Evolutionary conservation across 2,888 invertebrate genomes (phyloP).

Genomic region (Brachyptera putata): DNA sequence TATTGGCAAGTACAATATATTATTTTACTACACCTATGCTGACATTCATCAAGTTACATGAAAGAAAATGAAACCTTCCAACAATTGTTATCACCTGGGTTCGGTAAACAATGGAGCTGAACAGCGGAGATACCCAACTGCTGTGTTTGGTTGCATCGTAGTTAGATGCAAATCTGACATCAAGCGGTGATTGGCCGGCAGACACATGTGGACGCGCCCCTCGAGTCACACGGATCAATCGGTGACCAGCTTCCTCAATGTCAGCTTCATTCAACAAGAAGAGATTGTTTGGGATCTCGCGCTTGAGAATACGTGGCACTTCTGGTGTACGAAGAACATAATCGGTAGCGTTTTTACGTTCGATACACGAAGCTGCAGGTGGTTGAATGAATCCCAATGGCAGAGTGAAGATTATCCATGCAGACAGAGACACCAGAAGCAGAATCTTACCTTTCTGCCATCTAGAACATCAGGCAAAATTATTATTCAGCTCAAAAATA

Average conservation of each 20-base stretch:
- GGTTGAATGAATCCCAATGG: conserved; percentile 95
- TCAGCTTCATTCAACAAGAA: conserved; percentile 33
- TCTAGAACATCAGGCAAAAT: no score
- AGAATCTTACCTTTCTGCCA: conserved; percentile 84
- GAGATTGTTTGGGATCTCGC: conserved; percentile 37
- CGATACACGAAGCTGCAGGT: conserved; percentile 83
- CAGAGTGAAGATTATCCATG: conserved; percentile 96
- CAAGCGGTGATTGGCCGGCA: conserved; percentile 66
- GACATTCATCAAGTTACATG: no score
- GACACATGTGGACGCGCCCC: conserved; percentile 44
- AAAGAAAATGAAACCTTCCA: no score
- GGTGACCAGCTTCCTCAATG: conserved; percentile 31
- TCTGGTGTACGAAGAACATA: conserved; percentile 57
- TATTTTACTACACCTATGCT: no score
- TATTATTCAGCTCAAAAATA: no score
- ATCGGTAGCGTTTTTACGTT: conserved; percentile 57
- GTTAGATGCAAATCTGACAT: conserved; percentile 70
- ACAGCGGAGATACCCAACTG: conserved; percentile 83
- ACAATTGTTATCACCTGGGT: no score
- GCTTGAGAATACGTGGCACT: conserved; percentile 46
- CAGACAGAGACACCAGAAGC: conserved; percentile 82
- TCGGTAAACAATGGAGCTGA: conserved; percentile 89
- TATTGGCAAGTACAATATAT: no score
- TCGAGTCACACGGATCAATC: conserved; percentile 42
- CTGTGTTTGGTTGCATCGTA: conserved; percentile 65